Conservation (phyloP, 2,113 vertebrate species). For the Megaptera novaeangliae region DNA sequence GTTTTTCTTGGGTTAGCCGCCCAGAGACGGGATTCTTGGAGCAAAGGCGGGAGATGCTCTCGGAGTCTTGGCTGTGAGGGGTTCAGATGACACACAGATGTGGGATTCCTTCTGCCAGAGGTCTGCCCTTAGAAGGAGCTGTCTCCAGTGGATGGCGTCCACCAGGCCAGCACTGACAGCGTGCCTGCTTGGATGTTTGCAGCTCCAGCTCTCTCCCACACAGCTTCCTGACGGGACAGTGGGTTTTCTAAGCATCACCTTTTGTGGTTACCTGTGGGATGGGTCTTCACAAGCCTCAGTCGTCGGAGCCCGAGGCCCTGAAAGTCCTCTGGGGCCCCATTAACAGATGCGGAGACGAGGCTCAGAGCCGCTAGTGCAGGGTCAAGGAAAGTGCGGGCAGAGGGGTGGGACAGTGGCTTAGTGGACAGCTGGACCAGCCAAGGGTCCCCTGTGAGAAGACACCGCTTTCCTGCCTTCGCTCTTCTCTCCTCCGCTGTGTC, state of each 20-base stretch:
- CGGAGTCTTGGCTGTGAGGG: background rate
- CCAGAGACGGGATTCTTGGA: background rate
- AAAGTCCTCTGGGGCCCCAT: background rate
- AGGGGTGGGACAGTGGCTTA: background rate
- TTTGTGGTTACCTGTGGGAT: background rate
- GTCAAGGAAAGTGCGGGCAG: background rate
- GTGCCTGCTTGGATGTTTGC: background rate
- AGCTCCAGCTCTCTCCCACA: fast-evolving
- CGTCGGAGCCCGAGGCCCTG: background rate
- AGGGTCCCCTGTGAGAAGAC: background rate
- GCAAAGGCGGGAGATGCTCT: background rate
- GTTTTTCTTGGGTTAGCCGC: background rate
- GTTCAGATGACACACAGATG: background rate
- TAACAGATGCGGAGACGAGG: background rate
- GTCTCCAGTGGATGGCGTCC: fast-evolving
- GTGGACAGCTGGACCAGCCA: background rate
- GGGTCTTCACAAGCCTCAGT: background rate
- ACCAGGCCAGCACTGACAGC: fast-evolving
- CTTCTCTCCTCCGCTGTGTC: background rate
- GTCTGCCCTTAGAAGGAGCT: background rate
- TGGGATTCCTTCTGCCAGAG: background rate
- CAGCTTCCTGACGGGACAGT: fast-evolving
- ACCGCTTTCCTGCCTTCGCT: fast-evolving
- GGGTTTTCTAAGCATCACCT: background rate
- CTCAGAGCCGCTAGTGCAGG: no score